Evolutionary conservation across 2,113 vertebrate genomes (phyloP).

Genomic region (Cyrtonyx montezumae): DNA sequence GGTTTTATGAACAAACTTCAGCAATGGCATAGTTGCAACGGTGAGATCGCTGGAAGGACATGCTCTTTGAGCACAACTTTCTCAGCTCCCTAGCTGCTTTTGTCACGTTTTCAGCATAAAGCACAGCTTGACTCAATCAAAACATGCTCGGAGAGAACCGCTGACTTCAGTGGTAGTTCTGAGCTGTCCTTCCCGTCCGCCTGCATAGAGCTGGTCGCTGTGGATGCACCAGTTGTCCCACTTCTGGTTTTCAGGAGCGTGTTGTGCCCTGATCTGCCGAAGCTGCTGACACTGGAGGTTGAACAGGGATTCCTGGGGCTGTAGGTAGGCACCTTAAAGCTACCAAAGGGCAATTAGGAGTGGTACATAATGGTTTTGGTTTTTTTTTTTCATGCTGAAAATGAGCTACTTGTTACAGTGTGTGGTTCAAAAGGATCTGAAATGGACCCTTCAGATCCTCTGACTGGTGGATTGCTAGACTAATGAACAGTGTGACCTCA

Average conservation of each 20-base stretch:
- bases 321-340: fast-evolving
- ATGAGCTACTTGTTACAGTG: fast-evolving
- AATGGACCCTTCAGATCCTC: neutral
- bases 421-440: neutral
- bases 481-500: neutral
- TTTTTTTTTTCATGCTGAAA: neutral
- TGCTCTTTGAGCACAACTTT: neutral
- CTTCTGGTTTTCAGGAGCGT: fast-evolving
- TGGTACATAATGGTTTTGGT: too few relatives aligned
- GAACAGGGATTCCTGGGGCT: neutral
- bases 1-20: neutral
- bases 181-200: neutral
- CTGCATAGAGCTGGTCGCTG: fast-evolving
- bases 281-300: neutral
- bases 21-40: neutral
- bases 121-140: neutral
- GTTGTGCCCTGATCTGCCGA: neutral
- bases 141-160: neutral
- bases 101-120: neutral
- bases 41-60: neutral
- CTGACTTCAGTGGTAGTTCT: neutral
- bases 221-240: fast-evolving
- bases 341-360: neutral
- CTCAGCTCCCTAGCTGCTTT: neutral
- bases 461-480: too few relatives aligned